These are phyloP conservation scores for Cololabis saira DNA, from an alignment of 2,113 vertebrate genomes.

Conservation along the genomic window DNA sequence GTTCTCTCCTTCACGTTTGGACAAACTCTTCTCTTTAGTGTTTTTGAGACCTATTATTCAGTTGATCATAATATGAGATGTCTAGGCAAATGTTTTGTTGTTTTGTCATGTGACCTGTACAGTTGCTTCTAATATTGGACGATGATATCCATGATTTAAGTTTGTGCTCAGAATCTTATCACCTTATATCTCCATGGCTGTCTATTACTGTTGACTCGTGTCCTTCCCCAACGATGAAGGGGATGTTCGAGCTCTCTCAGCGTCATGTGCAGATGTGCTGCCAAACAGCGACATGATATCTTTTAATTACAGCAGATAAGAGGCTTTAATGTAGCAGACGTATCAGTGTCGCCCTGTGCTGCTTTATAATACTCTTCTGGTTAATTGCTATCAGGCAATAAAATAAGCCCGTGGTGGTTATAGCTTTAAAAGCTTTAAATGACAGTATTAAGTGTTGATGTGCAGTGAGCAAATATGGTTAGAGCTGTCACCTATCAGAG, in stretches of 20 bases:
- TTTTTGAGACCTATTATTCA: no score
- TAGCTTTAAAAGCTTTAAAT: background rate
- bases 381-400: background rate
- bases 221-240: background rate
- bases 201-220: constrained; percentile 24
- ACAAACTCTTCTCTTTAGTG: background rate
- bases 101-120: no score
- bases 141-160: no score
- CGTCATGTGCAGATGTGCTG: constrained; percentile 2
- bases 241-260: background rate
- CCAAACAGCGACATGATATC: background rate
- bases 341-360: background rate
- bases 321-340: background rate
- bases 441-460: background rate
- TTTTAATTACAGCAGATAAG: background rate
- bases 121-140: no score
- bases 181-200: background rate
- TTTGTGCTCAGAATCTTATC: no score
- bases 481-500: background rate
- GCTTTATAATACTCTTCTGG: background rate
- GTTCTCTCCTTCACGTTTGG: constrained; percentile 5
- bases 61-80: no score
- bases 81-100: no score
- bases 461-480: background rate
- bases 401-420: background rate